Evolutionary conservation across 2,797 vertebrate genomes (phyloP), one percentile per base, ranked within the genome.

Genomic region (Phaenicophaeus curvirostris): DNA sequence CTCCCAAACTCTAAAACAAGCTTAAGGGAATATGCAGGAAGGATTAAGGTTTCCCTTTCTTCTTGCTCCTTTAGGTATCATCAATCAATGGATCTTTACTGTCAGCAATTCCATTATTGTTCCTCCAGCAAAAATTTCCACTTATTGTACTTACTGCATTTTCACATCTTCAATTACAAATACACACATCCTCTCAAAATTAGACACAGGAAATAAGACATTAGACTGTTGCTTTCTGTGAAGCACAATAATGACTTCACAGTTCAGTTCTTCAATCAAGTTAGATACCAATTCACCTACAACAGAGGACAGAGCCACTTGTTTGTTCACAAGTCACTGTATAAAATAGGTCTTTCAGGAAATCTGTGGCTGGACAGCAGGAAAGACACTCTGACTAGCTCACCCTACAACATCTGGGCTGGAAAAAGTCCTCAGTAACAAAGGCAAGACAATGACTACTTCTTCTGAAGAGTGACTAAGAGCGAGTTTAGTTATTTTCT

Each of bases 91-190:
- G 15, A 50, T 90, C 71, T 54, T 78, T 25, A 72, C 18, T 33
- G 44, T 65, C 81, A 80, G 67, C 67, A 95, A 78, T 74, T 80
- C 59, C 76, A 39, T 71, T 90, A 50, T 4, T 63, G 8, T 31
- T 82, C 63, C 69, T 74, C 48, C 44, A 66, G 54, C 44, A 95
- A 96, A 85, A 44, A 81, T 30, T 72, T 78, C 63, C 35, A 79
- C 27, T 8, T 78, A 31, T 39, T 87, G 85, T 53, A 74, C 42
- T 37, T 63, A 51, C 19, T 3, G 2, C 53, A 25, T 85, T 92
- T 79, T 57, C 76, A 42, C 30, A 67, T 65, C 48, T 83, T 87
- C 73, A 85, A 55, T 93, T 95, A 83, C 85, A 94, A 71, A 86
- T 33, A 83, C 28, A 65, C 13, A n/a, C 12, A 77, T 53, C 23